Conservation (phyloP, 2,113 vertebrate genomes). For the Cardinalis cardinalis region DNA sequence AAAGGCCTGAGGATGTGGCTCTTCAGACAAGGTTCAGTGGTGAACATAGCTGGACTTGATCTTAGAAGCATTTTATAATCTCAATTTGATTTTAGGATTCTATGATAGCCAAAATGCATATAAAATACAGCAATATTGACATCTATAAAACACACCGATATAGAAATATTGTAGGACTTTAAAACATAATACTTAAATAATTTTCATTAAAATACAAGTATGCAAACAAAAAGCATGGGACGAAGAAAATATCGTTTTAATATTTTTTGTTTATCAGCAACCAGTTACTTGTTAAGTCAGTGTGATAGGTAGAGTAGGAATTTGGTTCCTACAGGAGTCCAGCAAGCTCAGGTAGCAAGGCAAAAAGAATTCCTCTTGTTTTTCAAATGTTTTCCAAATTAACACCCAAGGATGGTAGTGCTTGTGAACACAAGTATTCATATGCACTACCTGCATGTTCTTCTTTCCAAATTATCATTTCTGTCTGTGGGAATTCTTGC, state of each 20-base stretch:
- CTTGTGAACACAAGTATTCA: background rate
- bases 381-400: background rate
- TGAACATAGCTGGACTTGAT: background rate
- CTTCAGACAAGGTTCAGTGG: background rate
- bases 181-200: no score
- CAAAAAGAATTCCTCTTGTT: background rate
- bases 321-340: background rate
- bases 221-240: background rate
- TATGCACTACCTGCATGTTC: background rate
- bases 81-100: background rate
- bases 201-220: background rate
- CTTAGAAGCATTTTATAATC: background rate
- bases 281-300: background rate
- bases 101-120: background rate
- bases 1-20: background rate
- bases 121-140: background rate
- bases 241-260: background rate
- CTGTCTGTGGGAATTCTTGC: background rate
- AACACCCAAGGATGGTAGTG: background rate
- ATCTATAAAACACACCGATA: background rate
- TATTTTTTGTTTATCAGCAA: background rate
- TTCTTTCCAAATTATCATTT: background rate
- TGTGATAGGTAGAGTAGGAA: no score
- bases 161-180: background rate
- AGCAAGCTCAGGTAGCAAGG: background rate